Percentiles rank a stretch among this genome's conserved stretches.
Conservation (phyloP, 2,113 vertebrate genomes). For the Nerophis lumbriciformis region DNA sequence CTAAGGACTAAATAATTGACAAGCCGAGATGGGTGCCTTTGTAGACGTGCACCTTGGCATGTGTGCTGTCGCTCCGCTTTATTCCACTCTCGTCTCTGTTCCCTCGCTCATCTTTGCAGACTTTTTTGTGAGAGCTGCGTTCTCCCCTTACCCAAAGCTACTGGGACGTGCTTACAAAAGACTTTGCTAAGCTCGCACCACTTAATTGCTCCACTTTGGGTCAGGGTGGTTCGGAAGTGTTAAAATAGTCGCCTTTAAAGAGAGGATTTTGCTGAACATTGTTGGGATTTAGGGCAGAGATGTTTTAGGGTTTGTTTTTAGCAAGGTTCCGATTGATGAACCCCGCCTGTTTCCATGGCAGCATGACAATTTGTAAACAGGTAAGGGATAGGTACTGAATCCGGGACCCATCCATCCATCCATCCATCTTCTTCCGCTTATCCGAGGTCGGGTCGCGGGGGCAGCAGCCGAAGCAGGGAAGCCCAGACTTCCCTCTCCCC, state of each 20-base stretch:
- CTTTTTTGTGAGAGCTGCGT: slow-evolving; percentile 35
- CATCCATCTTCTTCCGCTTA: too few relatives aligned
- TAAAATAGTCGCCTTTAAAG: slow-evolving; percentile 32
- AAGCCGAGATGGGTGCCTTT: slow-evolving; percentile 38
- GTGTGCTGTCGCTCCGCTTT: slow-evolving; percentile 11
- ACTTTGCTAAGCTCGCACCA: slow-evolving; percentile 13
- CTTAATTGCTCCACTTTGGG: slow-evolving; percentile 48
- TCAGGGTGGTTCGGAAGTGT: slow-evolving; percentile 43
- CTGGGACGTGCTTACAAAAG: slow-evolving; percentile 28
- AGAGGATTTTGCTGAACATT: slow-evolving; percentile 14
- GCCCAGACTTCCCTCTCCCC: too few relatives aligned
- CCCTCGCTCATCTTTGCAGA: slow-evolving; percentile 29
- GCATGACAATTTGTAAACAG: too few relatives aligned
- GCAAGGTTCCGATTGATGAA: neutral
- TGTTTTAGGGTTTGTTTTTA: neutral
- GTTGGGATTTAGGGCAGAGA: slow-evolving; percentile 2
- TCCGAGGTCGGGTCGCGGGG: too few relatives aligned
- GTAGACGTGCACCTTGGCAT: slow-evolving; percentile 18
- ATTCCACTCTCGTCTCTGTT: slow-evolving; percentile 32
- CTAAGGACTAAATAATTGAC: slow-evolving; percentile 51
- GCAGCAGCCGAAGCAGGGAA: too few relatives aligned
- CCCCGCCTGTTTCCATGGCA: too few relatives aligned
- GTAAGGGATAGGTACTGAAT: too few relatives aligned
- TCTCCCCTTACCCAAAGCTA: slow-evolving; percentile 39
- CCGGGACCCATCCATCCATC: too few relatives aligned